Evolutionary conservation across 2,113 vertebrate genomes (phyloP).

Genomic region (Galbula dea): DNA sequence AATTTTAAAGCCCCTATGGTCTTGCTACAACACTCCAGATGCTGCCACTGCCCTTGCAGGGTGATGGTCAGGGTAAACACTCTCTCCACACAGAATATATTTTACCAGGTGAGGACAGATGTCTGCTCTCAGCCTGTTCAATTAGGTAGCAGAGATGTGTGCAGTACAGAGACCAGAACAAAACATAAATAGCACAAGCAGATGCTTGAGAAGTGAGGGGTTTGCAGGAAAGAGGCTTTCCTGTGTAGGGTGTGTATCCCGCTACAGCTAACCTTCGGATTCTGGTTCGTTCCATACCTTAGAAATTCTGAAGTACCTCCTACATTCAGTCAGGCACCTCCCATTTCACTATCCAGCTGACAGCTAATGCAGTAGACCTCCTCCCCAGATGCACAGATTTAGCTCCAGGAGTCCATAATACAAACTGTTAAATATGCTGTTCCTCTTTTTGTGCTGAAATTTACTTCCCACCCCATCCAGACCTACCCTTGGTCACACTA

Average conservation of each 20-base stretch:
- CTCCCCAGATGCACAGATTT: not conserved
- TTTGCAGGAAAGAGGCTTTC: not conserved
- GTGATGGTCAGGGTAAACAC: not conserved
- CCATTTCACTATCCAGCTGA: not conserved
- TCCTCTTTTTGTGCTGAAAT: not conserved
- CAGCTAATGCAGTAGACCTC: not conserved
- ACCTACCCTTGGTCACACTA: not conserved
- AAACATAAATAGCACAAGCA: not conserved
- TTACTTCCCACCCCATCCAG: not conserved
- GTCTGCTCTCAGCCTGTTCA: not conserved
- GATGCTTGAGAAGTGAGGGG: not conserved
- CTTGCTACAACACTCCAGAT: not conserved
- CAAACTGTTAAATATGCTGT: not conserved
- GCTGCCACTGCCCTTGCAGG: accelerated
- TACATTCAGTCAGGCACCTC: not conserved
- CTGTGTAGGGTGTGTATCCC: not conserved
- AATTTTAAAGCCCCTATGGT: not conserved
- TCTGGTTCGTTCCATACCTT: not conserved
- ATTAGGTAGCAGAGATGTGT: not conserved
- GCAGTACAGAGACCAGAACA: not conserved
- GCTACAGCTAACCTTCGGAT: not conserved
- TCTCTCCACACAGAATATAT: not conserved
- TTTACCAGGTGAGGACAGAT: not conserved
- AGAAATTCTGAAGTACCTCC: not conserved
- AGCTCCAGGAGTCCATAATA: not conserved